A percentile compares a stretch with the other conserved stretches of the same genome.
Conservation (phyloP, 2,888 invertebrate species). For the Melanargia galathea region DNA sequence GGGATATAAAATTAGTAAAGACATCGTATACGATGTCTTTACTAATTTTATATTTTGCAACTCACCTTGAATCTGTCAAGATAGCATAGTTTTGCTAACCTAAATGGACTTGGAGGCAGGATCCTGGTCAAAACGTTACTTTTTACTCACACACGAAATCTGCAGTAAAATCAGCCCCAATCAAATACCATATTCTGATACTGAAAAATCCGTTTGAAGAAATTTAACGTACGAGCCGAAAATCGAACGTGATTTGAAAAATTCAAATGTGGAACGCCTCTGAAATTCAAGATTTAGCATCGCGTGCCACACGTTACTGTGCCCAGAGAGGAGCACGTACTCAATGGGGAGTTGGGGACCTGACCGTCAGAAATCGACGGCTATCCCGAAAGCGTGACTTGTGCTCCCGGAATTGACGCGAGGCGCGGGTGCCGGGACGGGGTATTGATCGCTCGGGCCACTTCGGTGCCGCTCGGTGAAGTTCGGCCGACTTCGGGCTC, state of each 20-base stretch:
- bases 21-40: no score
- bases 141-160: no score
- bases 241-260: constrained; percentile 25
- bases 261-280: constrained; percentile 16
- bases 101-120: background rate
- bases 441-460: constrained; percentile 77
- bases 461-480: constrained; percentile 68
- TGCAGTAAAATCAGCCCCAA: constrained; percentile 7
- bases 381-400: constrained; percentile 75
- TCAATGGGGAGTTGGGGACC: constrained; percentile 40
- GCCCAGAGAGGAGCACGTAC: constrained; percentile 27
- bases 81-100: background rate
- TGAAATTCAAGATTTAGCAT: constrained; percentile 28
- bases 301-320: constrained; percentile 29
- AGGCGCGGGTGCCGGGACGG: constrained; percentile 63
- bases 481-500: constrained; percentile 69
- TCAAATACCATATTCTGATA: constrained; percentile 13
- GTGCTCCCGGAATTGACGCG: constrained; percentile 77
- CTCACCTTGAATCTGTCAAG: no score
- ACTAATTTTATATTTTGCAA: no score
- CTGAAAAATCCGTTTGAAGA: constrained; percentile 10
- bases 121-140: background rate
- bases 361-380: constrained; percentile 74
- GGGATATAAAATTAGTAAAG: no score
- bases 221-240: constrained; percentile 14